A percentile compares a stretch with the other conserved stretches of the same genome.
These are phyloP conservation scores for Otocyon megalotis DNA, from an alignment of 2,113 vertebrate species.

Conservation along the genomic window DNA sequence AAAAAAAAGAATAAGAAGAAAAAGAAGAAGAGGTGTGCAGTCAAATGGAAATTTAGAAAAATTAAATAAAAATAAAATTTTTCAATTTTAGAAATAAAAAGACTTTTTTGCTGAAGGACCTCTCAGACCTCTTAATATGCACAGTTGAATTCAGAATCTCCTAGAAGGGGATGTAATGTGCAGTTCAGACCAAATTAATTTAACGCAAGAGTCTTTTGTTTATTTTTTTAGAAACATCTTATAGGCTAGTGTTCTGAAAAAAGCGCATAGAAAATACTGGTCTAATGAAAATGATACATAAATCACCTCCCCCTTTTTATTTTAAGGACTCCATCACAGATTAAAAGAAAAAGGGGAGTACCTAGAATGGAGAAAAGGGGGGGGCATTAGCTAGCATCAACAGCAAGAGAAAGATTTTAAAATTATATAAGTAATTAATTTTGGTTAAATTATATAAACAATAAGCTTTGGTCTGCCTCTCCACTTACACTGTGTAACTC, in stretches of 20 bases:
- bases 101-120: neutral
- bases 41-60: neutral
- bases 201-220: neutral
- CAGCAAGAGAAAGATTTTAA: neutral
- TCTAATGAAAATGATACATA: neutral
- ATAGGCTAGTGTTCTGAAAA: neutral
- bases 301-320: neutral
- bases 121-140: neutral
- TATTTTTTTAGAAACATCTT: neutral
- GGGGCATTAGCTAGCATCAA: fast-evolving
- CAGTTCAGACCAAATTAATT: neutral
- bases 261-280: neutral
- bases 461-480: neutral
- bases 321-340: neutral
- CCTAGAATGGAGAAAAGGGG: neutral
- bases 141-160: neutral
- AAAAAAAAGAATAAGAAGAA: neutral
- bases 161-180: neutral
- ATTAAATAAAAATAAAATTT: neutral
- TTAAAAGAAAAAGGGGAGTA: neutral
- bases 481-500: neutral
- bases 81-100: slow-evolving; percentile 4
- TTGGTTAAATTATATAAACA: neutral
- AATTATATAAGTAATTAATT: neutral
- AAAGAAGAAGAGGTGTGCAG: neutral